Evolutionary conservation across 2,888 invertebrate species (phyloP).

Genomic region (Pollenia amentaria): DNA sequence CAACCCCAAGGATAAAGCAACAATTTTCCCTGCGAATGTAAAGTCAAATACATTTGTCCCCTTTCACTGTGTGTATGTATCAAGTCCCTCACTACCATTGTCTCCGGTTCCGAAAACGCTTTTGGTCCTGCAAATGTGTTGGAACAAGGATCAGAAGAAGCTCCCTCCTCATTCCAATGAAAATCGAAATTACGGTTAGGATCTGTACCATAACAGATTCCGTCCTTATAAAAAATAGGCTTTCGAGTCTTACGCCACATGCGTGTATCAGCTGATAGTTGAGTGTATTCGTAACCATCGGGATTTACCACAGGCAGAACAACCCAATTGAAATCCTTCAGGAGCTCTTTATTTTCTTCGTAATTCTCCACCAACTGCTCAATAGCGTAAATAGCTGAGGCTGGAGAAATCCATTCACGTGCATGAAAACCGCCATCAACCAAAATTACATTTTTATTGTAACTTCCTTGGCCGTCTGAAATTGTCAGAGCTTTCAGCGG

Average conservation of each 20-base stretch:
- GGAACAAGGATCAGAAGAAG: slow-evolving; percentile 85
- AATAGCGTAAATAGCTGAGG: slow-evolving; percentile 86
- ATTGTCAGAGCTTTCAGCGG: slow-evolving; percentile 87
- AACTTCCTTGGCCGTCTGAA: slow-evolving; percentile 84
- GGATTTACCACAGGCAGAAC: slow-evolving; percentile 89
- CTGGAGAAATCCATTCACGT: slow-evolving; percentile 89
- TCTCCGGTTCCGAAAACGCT: slow-evolving; percentile 89
- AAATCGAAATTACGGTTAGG: slow-evolving; percentile 91
- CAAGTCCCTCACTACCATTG: slow-evolving; percentile 86
- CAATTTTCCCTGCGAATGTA: slow-evolving; percentile 91
- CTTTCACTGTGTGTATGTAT: slow-evolving; percentile 85
- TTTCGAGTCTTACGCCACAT: slow-evolving; percentile 90
- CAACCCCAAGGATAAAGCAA: slow-evolving; percentile 90
- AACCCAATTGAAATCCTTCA: slow-evolving; percentile 88
- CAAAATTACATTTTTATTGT: slow-evolving; percentile 85
- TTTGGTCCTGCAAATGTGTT: slow-evolving; percentile 87
- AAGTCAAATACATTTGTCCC: slow-evolving; percentile 88
- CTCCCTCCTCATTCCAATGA: slow-evolving; percentile 87
- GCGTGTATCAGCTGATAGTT: slow-evolving; percentile 79
- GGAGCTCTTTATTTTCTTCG: slow-evolving; percentile 84
- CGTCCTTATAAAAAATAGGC: slow-evolving; percentile 78
- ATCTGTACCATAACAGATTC: slow-evolving; percentile 88
- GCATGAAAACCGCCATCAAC: slow-evolving; percentile 88
- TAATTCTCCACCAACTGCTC: slow-evolving; percentile 86
- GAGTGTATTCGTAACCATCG: slow-evolving; percentile 89